These are phyloP conservation scores for Salarias fasciatus DNA, from an alignment of 2,797 vertebrate genomes.

Conservation along the genomic window DNA sequence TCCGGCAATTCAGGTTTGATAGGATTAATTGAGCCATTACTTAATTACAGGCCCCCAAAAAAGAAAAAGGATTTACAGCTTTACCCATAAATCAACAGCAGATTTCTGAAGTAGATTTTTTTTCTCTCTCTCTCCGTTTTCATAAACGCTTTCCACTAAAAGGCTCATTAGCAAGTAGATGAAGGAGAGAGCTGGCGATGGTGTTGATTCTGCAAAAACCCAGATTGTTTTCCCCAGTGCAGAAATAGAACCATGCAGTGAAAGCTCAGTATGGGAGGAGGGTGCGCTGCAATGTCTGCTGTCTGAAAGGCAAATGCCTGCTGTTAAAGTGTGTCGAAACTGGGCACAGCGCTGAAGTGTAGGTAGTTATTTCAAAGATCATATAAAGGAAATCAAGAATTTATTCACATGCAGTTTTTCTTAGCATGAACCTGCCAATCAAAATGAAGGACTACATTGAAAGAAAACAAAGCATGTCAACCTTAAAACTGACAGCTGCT, in stretches of 20 bases:
- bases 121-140: conserved; percentile 21
- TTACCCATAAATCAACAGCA: conserved; percentile 54
- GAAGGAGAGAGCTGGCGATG: conserved; percentile 33
- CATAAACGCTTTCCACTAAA: conserved; percentile 53
- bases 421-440: too few species aligned
- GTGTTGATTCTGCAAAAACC: conserved; percentile 22
- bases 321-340: too few species aligned
- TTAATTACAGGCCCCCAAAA: conserved; percentile 70
- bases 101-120: conserved; percentile 45
- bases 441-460: neutral
- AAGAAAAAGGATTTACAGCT: conserved; percentile 64
- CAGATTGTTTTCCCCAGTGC: conserved; percentile 5
- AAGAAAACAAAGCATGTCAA: neutral
- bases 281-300: too few species aligned
- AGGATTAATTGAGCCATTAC: conserved; percentile 79
- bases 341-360: too few species aligned
- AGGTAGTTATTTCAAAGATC: too few species aligned
- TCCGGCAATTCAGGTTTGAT: conserved; percentile 43
- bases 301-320: too few species aligned
- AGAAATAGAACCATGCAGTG: conserved; percentile 1
- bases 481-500: too few species aligned
- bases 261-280: too few species aligned
- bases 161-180: conserved; percentile 50
- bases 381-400: too few species aligned
- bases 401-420: too few species aligned